Percentiles rank a stretch among this genome's conserved stretches.
These are phyloP conservation scores for Rhinoptilus africanus DNA, from an alignment of 2,113 vertebrate species.

Conservation along the genomic window DNA sequence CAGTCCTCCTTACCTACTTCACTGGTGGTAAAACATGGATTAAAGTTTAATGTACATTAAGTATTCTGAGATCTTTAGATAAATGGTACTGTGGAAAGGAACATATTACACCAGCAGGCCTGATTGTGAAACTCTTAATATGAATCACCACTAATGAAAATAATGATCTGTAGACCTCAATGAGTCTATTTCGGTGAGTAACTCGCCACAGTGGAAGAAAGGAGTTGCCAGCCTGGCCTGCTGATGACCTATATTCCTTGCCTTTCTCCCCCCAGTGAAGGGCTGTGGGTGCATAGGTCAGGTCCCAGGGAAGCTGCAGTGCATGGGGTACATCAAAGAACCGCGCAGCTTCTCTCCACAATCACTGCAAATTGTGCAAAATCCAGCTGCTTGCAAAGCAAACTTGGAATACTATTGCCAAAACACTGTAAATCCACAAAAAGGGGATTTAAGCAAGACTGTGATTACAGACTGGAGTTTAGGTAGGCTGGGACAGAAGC, in stretches of 20 bases:
- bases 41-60: background rate
- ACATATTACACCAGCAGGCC: background rate
- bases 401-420: background rate
- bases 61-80: background rate
- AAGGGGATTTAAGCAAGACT: background rate
- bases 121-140: background rate
- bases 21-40: background rate
- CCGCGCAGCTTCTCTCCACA: background rate
- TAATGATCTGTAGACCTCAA: background rate
- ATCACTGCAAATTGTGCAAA: background rate
- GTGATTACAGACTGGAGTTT: background rate
- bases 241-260: background rate
- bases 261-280: background rate
- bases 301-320: background rate
- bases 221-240: background rate
- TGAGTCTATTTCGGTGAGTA: background rate
- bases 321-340: background rate
- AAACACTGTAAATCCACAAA: background rate
- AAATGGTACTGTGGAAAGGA: background rate
- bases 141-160: conserved; percentile 36
- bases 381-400: background rate
- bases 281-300: background rate
- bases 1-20: background rate
- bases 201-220: background rate
- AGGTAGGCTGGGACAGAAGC: background rate